A percentile compares a stretch with the other conserved stretches of the same genome.
Conservation (phyloP, 1,140 invertebrate genomes). For the Ephestia elutella region DNA sequence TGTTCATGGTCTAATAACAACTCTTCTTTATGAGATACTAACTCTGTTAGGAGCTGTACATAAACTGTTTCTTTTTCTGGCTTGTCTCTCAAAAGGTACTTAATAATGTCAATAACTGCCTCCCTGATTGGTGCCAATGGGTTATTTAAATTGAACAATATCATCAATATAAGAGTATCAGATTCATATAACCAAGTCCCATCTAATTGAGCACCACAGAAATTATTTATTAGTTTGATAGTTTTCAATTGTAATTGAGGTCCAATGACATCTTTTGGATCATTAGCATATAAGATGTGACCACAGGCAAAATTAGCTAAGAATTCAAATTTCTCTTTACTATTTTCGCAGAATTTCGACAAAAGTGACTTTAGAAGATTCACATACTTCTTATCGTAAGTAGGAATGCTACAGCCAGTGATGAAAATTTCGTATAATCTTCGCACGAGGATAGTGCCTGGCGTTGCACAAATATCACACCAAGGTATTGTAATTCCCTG, state of each 20-base stretch:
- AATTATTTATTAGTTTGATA: conserved; percentile 52
- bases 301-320: conserved; percentile 69
- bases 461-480: conserved; percentile 53
- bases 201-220: conserved; percentile 39
- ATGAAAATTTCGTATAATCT: conserved; percentile 59
- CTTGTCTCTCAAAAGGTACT: conserved; percentile 35
- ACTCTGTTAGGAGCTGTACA: conserved; percentile 42
- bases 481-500: conserved; percentile 49
- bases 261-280: conserved; percentile 54
- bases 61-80: conserved; percentile 44
- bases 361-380: conserved; percentile 57
- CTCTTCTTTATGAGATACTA: conserved; percentile 69
- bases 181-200: conserved; percentile 57
- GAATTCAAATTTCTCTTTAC: conserved; percentile 70
- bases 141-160: conserved; percentile 68
- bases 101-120: conserved; percentile 54
- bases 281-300: conserved; percentile 52
- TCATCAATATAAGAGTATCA: conserved; percentile 59
- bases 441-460: conserved; percentile 44
- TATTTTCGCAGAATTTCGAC: conserved; percentile 50
- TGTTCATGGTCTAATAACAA: conserved; percentile 79
- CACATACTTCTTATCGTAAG: conserved; percentile 49
- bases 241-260: conserved; percentile 58
- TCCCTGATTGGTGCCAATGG: conserved; percentile 56
- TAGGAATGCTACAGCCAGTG: conserved; percentile 51